These are phyloP conservation scores for Agapornis canus DNA, from an alignment of 2,797 vertebrate genomes.

Conservation along the genomic window DNA sequence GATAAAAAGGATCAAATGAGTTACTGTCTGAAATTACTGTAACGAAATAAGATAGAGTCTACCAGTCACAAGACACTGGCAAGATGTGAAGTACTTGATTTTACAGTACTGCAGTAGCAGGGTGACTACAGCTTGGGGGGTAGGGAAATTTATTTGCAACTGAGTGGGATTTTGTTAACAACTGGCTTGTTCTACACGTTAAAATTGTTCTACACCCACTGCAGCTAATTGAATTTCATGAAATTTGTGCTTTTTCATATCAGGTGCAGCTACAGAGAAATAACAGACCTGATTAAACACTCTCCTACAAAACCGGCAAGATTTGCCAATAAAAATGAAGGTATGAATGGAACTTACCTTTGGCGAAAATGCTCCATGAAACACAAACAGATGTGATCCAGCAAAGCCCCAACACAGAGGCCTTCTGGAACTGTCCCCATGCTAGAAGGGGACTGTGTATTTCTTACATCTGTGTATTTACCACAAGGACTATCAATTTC, in stretches of 20 bases:
- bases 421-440: neutral
- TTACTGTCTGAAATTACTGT: slow-evolving; percentile 38
- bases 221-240: neutral
- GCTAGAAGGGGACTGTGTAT: neutral
- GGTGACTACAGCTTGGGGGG: accelerated
- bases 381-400: neutral
- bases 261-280: neutral
- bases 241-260: neutral
- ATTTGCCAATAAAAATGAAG: neutral
- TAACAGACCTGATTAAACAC: neutral
- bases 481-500: neutral
- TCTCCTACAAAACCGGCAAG: neutral
- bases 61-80: slow-evolving; percentile 14
- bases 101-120: neutral
- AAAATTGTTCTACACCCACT: neutral
- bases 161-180: neutral
- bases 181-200: neutral
- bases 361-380: neutral
- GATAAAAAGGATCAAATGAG: slow-evolving; percentile 36
- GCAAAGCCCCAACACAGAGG: neutral
- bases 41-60: slow-evolving; percentile 17
- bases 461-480: neutral
- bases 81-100: neutral
- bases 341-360: neutral
- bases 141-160: neutral